These are phyloP conservation scores for Eupithecia insigniata DNA, from an alignment of 2,888 invertebrate species.

Conservation along the genomic window DNA sequence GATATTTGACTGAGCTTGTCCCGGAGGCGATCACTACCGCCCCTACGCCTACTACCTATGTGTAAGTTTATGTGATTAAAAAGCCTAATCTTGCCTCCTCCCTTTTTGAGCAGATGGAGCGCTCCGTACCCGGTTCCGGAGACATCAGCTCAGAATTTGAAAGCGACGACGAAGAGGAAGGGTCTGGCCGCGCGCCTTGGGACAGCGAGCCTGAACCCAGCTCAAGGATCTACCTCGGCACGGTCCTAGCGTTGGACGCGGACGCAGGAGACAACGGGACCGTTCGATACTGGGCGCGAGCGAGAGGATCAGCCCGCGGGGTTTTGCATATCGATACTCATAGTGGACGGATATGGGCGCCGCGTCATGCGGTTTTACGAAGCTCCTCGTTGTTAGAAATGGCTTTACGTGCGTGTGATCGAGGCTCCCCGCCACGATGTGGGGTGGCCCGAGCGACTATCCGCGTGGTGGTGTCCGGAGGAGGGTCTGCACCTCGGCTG, in stretches of 20 bases:
- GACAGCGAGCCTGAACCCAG: slow-evolving; percentile 53
- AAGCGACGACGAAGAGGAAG: slow-evolving; percentile 49
- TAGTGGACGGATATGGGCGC: slow-evolving; percentile 92
- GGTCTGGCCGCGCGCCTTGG: slow-evolving; percentile 60
- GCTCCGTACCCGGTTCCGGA: neutral
- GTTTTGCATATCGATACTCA: slow-evolving; percentile 92
- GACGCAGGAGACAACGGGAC: slow-evolving; percentile 93
- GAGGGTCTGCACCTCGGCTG: slow-evolving; percentile 86
- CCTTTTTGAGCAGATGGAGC: neutral
- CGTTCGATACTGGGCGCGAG: slow-evolving; percentile 88
- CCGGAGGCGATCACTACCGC: no score
- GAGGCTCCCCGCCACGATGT: slow-evolving; percentile 89
- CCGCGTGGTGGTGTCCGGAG: slow-evolving; percentile 79
- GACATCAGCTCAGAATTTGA: neutral
- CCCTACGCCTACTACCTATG: no score
- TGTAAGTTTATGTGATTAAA: neutral
- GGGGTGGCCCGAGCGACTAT: slow-evolving; percentile 91
- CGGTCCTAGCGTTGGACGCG: slow-evolving; percentile 90
- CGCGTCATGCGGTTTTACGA: slow-evolving; percentile 84
- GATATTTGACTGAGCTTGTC: no score
- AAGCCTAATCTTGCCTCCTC: neutral
- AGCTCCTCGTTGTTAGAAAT: slow-evolving; percentile 79
- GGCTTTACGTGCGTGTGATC: slow-evolving; percentile 92
- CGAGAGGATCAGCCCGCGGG: slow-evolving; percentile 89
- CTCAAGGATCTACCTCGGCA: slow-evolving; percentile 60